Conservation (phyloP, 2,888 invertebrate genomes). For the Caradrina kadenii region DNA sequence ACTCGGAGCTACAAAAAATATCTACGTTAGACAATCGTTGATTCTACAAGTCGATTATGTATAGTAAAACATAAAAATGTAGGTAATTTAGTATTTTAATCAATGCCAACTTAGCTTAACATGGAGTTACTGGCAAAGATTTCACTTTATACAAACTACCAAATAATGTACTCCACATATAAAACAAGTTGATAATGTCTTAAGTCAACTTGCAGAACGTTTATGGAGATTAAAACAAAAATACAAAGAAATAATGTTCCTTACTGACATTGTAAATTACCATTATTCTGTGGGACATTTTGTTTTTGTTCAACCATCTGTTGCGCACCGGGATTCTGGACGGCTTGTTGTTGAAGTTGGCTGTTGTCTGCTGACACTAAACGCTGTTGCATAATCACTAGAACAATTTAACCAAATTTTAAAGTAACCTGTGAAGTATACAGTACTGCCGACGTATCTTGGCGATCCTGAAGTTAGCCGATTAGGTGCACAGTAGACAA, state of each 20-base stretch:
- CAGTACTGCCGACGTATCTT: too few relatives aligned
- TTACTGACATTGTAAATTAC: slow-evolving; percentile 64
- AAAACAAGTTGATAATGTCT: slow-evolving; percentile 85
- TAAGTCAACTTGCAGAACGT: slow-evolving; percentile 86
- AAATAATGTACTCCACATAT: slow-evolving; percentile 82
- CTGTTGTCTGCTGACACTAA: slow-evolving; percentile 76
- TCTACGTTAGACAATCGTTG: slow-evolving; percentile 20
- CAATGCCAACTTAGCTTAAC: slow-evolving; percentile 44
- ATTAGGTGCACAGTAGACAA: too few relatives aligned
- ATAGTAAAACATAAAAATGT: slow-evolving; percentile 51
- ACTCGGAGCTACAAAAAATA: slow-evolving; percentile 62
- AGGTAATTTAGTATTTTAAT: slow-evolving; percentile 56
- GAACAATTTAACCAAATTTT: slow-evolving; percentile 34
- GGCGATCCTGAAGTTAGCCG: too few relatives aligned
- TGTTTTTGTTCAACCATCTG: slow-evolving; percentile 83
- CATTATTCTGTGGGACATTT: slow-evolving; percentile 73
- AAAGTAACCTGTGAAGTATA: too few relatives aligned
- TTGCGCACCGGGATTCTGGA: slow-evolving; percentile 71
- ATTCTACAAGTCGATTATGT: neutral
- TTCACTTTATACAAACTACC: slow-evolving; percentile 51
- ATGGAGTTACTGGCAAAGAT: slow-evolving; percentile 31
- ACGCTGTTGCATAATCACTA: slow-evolving; percentile 87
- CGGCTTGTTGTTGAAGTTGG: slow-evolving; percentile 79
- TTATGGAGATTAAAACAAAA: slow-evolving; percentile 77
- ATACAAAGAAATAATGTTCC: neutral